phyloP scores from a whole-genome alignment of 2,888 invertebrate species.

The Volucella inflata region DNA sequence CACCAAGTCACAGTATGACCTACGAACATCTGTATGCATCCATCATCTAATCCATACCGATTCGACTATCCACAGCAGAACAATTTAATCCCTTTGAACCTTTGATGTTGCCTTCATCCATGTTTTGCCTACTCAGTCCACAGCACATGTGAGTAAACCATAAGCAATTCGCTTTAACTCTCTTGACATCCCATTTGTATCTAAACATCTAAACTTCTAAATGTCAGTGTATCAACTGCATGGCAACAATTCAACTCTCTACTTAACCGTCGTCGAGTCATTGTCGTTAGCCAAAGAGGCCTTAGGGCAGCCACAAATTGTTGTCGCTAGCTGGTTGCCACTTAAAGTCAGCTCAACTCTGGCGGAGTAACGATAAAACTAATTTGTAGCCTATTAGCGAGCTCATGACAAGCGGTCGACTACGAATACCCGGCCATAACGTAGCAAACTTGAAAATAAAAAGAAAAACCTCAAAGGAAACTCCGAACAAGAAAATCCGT shows the following conservation, averaged over 20 bases:
- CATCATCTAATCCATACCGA: too few relatives aligned
- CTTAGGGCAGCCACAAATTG: conserved; percentile 21
- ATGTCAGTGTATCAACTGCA: too few relatives aligned
- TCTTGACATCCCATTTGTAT: conserved; percentile 51
- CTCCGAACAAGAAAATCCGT: conserved; percentile 13
- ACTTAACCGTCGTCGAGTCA: neutral
- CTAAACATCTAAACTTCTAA: conserved; percentile 8
- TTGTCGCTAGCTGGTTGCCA: conserved; percentile 18
- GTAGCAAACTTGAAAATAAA: neutral
- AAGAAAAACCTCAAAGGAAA: conserved; percentile 11
- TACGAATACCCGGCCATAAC: conserved; percentile 11
- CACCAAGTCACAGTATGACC: too few relatives aligned
- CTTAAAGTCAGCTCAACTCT: conserved; percentile 27
- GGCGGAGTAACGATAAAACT: conserved; percentile 38
- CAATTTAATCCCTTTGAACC: too few relatives aligned
- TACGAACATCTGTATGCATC: too few relatives aligned
- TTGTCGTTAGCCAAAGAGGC: neutral
- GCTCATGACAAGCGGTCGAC: conserved; percentile 32
- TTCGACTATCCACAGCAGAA: too few relatives aligned
- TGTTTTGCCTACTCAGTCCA: too few relatives aligned
- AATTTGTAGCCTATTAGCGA: conserved; percentile 63
- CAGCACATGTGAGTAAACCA: too few relatives aligned
- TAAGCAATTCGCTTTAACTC: neutral
- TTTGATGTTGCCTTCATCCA: too few relatives aligned
- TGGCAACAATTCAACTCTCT: too few relatives aligned